These are phyloP conservation scores for Bradysia coprophila DNA, from an alignment of 1,140 invertebrate genomes.

Conservation along the genomic window DNA sequence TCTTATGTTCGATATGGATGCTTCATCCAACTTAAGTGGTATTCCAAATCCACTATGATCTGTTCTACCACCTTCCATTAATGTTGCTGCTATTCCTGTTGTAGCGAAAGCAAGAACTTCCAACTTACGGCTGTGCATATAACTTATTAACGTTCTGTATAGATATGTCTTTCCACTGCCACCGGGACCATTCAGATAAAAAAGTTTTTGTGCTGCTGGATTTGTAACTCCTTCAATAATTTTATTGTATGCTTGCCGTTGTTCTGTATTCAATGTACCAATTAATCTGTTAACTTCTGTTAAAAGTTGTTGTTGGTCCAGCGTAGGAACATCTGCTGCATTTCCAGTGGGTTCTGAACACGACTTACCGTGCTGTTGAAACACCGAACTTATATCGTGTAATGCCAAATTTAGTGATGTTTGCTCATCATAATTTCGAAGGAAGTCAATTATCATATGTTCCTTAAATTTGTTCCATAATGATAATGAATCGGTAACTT, in stretches of 20 bases:
- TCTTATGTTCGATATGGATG: conserved; percentile 7
- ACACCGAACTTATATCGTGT: no score
- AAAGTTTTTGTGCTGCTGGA: background rate
- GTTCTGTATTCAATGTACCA: no score
- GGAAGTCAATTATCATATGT: background rate
- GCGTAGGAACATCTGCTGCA: no score
- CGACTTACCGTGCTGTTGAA: no score
- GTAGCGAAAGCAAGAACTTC: conserved; percentile 8
- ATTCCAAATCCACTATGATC: conserved; percentile 13
- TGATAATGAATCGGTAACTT: background rate
- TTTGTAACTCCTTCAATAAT: background rate
- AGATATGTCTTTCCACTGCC: conserved; percentile 13
- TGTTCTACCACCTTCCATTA: conserved; percentile 11
- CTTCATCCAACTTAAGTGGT: conserved; percentile 6
- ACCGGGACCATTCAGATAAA: background rate
- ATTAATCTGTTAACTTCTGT: no score
- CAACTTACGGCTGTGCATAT: conserved; percentile 1
- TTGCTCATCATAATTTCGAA: background rate
- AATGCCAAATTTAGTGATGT: background rate
- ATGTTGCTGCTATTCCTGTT: conserved; percentile 15
- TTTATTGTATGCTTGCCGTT: background rate
- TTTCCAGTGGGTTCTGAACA: conserved; percentile 14
- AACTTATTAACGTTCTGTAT: conserved; percentile 8
- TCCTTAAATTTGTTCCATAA: background rate
- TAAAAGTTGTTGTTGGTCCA: no score